These are phyloP conservation scores for Semotilus atromaculatus DNA, from an alignment of 2,797 vertebrate genomes.

Conservation along the genomic window DNA sequence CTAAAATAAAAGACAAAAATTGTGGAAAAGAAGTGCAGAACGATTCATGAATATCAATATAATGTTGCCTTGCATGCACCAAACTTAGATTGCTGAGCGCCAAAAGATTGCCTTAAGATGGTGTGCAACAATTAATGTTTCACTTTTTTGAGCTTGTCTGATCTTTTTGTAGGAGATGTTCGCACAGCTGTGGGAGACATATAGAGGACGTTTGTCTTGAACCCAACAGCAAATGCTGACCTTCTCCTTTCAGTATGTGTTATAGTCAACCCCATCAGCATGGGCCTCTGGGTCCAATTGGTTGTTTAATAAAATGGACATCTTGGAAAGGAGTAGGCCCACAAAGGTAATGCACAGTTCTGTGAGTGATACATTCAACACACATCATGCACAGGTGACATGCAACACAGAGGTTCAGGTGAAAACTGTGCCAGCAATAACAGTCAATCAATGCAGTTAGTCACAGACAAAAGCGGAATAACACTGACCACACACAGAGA, in stretches of 20 bases:
- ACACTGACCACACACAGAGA: conserved; percentile 56
- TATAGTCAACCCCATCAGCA: conserved; percentile 3
- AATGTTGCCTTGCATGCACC: conserved; percentile 23
- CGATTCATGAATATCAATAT: neutral
- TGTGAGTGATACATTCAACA: conserved; percentile 59
- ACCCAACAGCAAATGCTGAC: conserved; percentile 25
- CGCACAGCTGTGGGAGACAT: conserved; percentile 16
- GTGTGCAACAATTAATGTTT: neutral
- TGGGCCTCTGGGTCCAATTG: conserved; percentile 17
- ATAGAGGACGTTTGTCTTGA: neutral
- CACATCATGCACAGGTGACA: conserved; percentile 62
- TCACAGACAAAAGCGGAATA: conserved; percentile 50
- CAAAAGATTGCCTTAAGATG: neutral
- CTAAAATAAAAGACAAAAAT: neutral
- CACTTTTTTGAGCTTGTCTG: conserved; percentile 7
- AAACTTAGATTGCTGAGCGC: neutral
- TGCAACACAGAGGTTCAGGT: conserved; percentile 54
- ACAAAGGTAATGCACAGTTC: conserved; percentile 36
- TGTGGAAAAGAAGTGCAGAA: neutral
- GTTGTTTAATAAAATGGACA: conserved; percentile 15
- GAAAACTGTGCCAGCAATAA: conserved; percentile 57
- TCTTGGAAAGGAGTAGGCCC: conserved; percentile 24
- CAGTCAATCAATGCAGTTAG: conserved; percentile 57
- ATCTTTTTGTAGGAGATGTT: conserved; percentile 18
- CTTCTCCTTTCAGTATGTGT: conserved; percentile 36